These are phyloP conservation scores for Periophthalmus modestus DNA, from an alignment of 2,113 vertebrate genomes.

Conservation along the genomic window DNA sequence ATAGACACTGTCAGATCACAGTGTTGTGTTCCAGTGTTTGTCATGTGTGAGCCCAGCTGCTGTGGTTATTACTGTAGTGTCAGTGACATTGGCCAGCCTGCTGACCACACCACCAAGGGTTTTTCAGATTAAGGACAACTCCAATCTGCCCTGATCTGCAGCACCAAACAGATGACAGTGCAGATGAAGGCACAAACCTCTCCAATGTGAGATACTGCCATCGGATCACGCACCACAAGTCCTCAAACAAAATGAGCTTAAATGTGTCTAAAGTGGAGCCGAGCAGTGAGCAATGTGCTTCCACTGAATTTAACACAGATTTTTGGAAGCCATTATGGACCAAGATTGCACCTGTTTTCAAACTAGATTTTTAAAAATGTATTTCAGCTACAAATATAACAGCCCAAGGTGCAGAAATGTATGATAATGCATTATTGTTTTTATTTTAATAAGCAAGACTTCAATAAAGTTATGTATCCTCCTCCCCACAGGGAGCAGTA, in stretches of 20 bases:
- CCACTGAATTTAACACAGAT: slow-evolving; percentile 38
- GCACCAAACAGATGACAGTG: slow-evolving; percentile 50
- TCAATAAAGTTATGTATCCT: not conserved
- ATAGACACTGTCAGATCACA: slow-evolving; percentile 8
- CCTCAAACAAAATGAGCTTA: slow-evolving; percentile 40
- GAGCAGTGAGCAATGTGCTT: slow-evolving; percentile 40
- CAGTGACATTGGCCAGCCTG: slow-evolving; percentile 58
- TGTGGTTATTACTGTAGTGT: slow-evolving; percentile 50
- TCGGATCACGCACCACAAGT: slow-evolving; percentile 30
- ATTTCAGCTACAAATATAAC: not conserved
- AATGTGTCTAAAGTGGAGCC: slow-evolving; percentile 13
- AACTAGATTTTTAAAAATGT: not conserved
- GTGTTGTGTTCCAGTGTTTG: slow-evolving; percentile 18
- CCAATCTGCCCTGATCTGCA: slow-evolving; percentile 66
- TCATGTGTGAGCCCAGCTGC: slow-evolving; percentile 51
- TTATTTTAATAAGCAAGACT: not conserved
- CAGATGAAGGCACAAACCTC: slow-evolving; percentile 49
- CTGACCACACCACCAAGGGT: slow-evolving; percentile 56
- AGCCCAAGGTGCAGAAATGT: too few species aligned
- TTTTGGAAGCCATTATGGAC: slow-evolving; percentile 32
- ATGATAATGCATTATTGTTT: not conserved
- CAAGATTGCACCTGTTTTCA: slow-evolving; percentile 23
- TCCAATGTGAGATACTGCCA: slow-evolving; percentile 41
- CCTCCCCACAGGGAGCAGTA: not conserved
- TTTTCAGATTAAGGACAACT: slow-evolving; percentile 61